Conservation (phyloP, 2,113 vertebrate species). For the Miniopterus natalensis region DNA sequence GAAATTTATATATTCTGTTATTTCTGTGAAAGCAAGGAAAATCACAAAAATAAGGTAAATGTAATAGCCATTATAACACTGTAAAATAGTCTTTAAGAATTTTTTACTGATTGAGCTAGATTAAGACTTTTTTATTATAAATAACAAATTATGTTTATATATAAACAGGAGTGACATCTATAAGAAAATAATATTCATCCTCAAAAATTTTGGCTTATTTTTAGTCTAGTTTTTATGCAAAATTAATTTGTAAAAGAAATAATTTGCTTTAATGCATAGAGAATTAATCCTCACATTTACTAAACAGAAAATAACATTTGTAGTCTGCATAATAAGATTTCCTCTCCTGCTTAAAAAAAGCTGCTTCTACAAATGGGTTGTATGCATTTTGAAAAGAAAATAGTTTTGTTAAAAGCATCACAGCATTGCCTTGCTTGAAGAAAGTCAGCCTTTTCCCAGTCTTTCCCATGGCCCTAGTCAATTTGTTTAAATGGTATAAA, state of each 20-base stretch:
- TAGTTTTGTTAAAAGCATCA: background rate
- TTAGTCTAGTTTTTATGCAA: constrained; percentile 8
- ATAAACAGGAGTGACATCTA: background rate
- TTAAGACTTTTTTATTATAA: background rate
- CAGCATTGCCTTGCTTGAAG: background rate
- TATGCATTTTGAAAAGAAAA: constrained; percentile 51
- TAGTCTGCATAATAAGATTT: constrained; percentile 26
- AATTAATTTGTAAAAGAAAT: constrained; percentile 55
- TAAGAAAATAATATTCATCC: background rate
- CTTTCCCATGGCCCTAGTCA: background rate
- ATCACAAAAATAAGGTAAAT: background rate
- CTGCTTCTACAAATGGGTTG: constrained; percentile 29
- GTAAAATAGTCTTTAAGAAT: background rate
- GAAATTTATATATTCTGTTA: constrained; percentile 16
- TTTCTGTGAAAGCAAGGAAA: background rate
- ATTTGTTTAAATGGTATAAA: background rate
- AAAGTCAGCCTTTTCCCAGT: background rate
- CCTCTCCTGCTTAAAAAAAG: background rate
- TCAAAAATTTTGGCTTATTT: constrained; percentile 12
- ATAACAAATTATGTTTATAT: background rate
- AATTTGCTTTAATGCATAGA: constrained; percentile 31
- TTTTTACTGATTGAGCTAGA: background rate
- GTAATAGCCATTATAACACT: background rate
- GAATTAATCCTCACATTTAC: constrained; percentile 33
- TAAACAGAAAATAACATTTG: constrained; percentile 25